These are phyloP conservation scores for Penelope pileata DNA, from an alignment of 2,113 vertebrate genomes.

Conservation along the genomic window DNA sequence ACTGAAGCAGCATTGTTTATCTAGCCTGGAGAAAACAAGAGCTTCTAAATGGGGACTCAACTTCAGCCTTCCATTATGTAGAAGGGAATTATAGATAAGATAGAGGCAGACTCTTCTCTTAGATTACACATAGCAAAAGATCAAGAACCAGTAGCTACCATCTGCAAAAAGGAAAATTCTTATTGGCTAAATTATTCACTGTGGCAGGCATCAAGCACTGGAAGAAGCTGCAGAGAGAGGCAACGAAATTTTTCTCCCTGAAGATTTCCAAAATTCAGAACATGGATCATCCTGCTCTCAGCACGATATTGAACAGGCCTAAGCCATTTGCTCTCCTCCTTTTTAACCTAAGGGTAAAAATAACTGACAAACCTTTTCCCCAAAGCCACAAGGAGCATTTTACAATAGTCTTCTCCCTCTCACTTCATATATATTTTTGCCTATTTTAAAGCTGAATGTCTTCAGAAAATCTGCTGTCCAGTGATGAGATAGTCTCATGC, in stretches of 20 bases:
- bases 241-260: background rate
- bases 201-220: background rate
- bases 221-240: background rate
- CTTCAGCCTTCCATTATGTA: background rate
- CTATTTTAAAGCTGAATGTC: background rate
- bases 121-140: rapidly evolving
- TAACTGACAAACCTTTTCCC: background rate
- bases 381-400: background rate
- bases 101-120: background rate
- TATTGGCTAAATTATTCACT: background rate
- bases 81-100: background rate
- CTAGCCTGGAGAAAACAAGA: background rate
- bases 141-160: background rate
- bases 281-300: background rate
- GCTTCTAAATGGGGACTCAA: background rate
- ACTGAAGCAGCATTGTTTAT: background rate
- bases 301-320: background rate
- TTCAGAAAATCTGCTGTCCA: background rate
- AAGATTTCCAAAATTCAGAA: background rate
- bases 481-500: background rate
- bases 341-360: background rate
- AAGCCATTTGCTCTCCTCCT: background rate
- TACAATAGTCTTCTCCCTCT: background rate
- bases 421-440: background rate
- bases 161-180: background rate